Conservation (phyloP, 2,797 vertebrate species). For the Propithecus perrieri region DNA sequence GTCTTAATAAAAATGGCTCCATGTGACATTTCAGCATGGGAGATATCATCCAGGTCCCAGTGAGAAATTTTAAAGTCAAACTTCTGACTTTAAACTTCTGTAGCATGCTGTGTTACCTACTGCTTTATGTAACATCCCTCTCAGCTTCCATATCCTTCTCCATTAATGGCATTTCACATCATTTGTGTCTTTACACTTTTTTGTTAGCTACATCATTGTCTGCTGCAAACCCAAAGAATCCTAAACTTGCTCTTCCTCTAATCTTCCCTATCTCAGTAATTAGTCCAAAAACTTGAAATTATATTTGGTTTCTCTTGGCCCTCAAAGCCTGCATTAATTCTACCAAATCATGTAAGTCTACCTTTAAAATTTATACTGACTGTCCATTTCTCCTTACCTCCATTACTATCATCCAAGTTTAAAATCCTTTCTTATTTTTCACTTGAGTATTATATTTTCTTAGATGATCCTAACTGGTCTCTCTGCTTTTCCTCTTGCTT, state of each 20-base stretch:
- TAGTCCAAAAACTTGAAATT: background rate
- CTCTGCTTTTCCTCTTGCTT: background rate
- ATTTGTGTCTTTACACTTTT: background rate
- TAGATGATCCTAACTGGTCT: background rate
- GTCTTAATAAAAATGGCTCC: background rate
- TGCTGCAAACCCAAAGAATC: background rate
- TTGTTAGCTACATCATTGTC: background rate
- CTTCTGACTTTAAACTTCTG: background rate
- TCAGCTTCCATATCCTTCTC: background rate
- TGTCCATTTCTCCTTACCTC: background rate
- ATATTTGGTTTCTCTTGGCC: background rate
- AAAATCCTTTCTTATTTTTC: background rate
- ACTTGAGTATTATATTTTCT: background rate
- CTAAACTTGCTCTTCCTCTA: background rate
- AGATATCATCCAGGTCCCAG: background rate
- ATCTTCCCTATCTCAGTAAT: background rate
- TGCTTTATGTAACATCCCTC: background rate
- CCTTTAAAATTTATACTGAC: background rate
- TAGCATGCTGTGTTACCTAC: background rate
- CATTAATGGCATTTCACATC: background rate
- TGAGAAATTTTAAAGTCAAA: background rate
- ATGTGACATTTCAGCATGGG: accelerated
- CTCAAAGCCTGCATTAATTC: background rate
- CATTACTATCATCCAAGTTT: background rate
- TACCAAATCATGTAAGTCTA: background rate